Evolutionary conservation across 1,140 invertebrate species (phyloP).

Genomic region (Ephestia elutella): DNA sequence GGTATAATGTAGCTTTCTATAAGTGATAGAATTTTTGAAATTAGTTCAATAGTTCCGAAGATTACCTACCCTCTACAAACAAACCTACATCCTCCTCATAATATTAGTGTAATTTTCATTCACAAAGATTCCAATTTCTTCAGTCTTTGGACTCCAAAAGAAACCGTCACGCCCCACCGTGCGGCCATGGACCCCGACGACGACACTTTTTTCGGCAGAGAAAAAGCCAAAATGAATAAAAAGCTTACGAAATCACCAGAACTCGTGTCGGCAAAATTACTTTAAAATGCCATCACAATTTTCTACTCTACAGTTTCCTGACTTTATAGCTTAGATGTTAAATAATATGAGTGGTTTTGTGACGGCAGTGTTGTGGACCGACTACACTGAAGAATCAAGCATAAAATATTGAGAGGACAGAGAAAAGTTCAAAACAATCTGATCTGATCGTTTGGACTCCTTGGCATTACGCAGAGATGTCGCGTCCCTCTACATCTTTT

Average conservation of each 20-base stretch:
- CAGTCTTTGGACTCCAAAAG: background rate
- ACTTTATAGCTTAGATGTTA: background rate
- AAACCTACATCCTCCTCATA: too few relatives aligned
- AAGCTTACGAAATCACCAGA: constrained; percentile 49
- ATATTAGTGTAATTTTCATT: too few relatives aligned
- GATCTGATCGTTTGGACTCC: too few relatives aligned
- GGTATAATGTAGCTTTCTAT: too few relatives aligned
- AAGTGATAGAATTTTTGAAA: too few relatives aligned
- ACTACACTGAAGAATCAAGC: background rate
- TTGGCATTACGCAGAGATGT: too few relatives aligned
- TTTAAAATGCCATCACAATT: constrained; percentile 12
- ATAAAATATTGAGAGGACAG: background rate
- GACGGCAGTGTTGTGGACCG: background rate
- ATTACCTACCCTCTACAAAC: too few relatives aligned
- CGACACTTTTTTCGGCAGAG: constrained; percentile 37
- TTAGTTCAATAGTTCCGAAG: too few relatives aligned
- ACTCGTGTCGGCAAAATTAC: constrained; percentile 49
- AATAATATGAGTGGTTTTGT: background rate
- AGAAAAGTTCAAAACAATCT: background rate
- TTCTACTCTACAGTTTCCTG: background rate
- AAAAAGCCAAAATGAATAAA: constrained; percentile 42
- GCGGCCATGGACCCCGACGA: constrained; percentile 30
- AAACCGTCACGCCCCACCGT: constrained; percentile 16
- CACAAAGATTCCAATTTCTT: background rate
- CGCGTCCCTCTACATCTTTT: too few relatives aligned